Conservation (phyloP, 2,888 invertebrate species). For the Eurytoma adleriae region DNA sequence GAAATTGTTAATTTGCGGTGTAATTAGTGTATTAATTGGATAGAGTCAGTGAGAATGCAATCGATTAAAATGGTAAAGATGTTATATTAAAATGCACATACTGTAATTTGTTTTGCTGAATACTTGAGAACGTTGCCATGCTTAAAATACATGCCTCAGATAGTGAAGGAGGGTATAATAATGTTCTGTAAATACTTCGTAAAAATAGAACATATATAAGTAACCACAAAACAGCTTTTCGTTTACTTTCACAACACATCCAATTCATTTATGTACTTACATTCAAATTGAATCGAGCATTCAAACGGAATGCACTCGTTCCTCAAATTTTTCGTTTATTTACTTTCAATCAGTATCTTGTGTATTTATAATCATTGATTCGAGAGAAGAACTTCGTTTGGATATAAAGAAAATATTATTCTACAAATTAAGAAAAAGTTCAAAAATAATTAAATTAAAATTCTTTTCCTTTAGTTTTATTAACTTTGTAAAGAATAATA, state of each 20-base stretch:
- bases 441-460: too few relatives aligned
- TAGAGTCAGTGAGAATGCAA: not conserved
- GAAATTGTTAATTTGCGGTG: not conserved
- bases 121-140: constrained; percentile 42
- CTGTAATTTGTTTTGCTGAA: constrained; percentile 28
- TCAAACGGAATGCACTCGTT: not conserved
- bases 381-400: too few relatives aligned
- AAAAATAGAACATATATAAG: not conserved
- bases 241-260: not conserved
- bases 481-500: too few relatives aligned
- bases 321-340: too few relatives aligned
- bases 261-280: not conserved
- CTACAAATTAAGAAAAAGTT: too few relatives aligned
- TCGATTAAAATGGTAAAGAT: not conserved
- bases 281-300: not conserved
- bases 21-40: constrained; percentile 28
- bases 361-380: too few relatives aligned
- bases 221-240: not conserved
- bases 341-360: too few relatives aligned
- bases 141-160: constrained; percentile 46
- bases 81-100: constrained; percentile 36
- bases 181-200: constrained; percentile 45
- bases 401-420: too few relatives aligned
- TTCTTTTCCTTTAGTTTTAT: too few relatives aligned
- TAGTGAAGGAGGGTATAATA: constrained; percentile 16